Conservation (phyloP, 2,888 invertebrate species). For the Crioceris asparagi region DNA sequence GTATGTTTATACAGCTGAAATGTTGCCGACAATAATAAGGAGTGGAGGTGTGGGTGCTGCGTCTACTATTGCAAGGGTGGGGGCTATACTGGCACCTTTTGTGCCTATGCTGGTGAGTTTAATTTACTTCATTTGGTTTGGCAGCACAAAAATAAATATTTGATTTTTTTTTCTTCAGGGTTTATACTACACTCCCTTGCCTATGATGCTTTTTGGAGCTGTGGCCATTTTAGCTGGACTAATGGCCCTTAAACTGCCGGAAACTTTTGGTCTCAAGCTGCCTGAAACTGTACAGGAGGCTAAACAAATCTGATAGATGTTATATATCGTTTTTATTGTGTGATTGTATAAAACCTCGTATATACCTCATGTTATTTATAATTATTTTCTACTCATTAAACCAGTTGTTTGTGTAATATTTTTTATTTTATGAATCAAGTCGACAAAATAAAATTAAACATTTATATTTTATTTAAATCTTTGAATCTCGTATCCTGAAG, state of each 20-base stretch:
- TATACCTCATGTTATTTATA: too few relatives aligned
- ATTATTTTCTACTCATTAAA: too few relatives aligned
- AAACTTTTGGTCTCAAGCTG: slow-evolving; percentile 49
- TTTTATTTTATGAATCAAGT: too few relatives aligned
- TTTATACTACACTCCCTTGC: slow-evolving; percentile 34
- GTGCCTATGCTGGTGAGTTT: slow-evolving; percentile 45
- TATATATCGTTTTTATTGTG: too few relatives aligned
- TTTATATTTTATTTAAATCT: too few relatives aligned
- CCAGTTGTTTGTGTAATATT: too few relatives aligned
- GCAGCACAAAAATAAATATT: neutral
- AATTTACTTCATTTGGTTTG: too few relatives aligned
- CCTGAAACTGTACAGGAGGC: slow-evolving; percentile 51
- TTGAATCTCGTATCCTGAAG: too few relatives aligned
- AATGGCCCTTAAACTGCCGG: slow-evolving; percentile 47
- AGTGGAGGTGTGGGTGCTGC: slow-evolving; percentile 50
- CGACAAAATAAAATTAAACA: too few relatives aligned
- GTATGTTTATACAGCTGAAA: slow-evolving; percentile 51
- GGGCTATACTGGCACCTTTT: slow-evolving; percentile 53
- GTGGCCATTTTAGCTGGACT: slow-evolving; percentile 43
- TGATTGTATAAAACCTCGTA: too few relatives aligned
- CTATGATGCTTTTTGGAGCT: slow-evolving; percentile 43
- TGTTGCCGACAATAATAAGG: slow-evolving; percentile 43
- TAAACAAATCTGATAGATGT: slow-evolving; percentile 20
- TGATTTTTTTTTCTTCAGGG: slow-evolving; percentile 32
- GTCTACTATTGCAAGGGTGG: slow-evolving; percentile 47